Evolutionary conservation across 2,888 invertebrate genomes (phyloP).

Genomic region (Netelia fuscicornis): DNA sequence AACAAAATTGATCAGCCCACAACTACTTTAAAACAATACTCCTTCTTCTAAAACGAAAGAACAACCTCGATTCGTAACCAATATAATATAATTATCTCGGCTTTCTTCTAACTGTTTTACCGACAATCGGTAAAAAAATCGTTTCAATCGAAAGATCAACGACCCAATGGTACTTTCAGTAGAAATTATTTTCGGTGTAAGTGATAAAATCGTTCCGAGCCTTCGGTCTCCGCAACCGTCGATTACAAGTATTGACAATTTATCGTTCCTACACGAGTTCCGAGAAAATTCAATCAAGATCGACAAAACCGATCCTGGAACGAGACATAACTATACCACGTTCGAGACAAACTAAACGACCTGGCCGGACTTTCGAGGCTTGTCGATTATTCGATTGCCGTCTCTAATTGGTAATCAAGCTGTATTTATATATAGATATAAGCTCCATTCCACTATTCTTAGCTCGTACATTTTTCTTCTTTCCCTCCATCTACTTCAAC

Average conservation of each 20-base stretch:
- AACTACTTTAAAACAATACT: too few species aligned
- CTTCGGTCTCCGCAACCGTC: constrained; percentile 32
- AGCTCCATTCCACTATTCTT: neutral
- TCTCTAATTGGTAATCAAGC: constrained; percentile 61
- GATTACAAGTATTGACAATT: constrained; percentile 54
- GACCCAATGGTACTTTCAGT: constrained; percentile 24
- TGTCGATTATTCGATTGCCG: constrained; percentile 51
- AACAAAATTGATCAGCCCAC: too few species aligned
- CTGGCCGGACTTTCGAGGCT: constrained; percentile 11
- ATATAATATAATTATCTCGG: too few species aligned
- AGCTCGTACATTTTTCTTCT: constrained; percentile 4
- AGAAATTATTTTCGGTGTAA: constrained; percentile 1
- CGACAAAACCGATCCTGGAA: constrained; percentile 56
- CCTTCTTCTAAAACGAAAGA: too few species aligned
- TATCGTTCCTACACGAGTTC: constrained; percentile 37
- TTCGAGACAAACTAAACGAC: constrained; percentile 27
- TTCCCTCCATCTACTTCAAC: neutral
- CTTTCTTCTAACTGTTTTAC: too few species aligned
- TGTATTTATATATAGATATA: constrained; percentile 15
- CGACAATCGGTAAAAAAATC: neutral
- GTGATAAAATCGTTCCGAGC: constrained; percentile 56
- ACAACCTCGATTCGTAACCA: too few species aligned
- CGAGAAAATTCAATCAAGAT: constrained; percentile 60
- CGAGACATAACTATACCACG: constrained; percentile 30
- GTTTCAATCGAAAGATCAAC: constrained; percentile 8